Conservation (phyloP, 2,113 vertebrate genomes). For the Halichoeres trimaculatus region DNA sequence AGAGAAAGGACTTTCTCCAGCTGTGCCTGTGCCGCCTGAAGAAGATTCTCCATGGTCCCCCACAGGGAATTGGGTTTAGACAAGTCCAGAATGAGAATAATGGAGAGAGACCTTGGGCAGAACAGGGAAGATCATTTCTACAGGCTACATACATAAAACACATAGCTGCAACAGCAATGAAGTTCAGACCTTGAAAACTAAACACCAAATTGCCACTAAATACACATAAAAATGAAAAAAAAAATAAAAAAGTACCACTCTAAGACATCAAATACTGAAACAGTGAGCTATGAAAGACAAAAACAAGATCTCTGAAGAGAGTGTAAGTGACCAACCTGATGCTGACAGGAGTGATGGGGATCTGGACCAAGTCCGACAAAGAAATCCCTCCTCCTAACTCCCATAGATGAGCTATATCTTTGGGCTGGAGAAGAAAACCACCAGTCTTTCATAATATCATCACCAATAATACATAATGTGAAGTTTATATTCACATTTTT, state of each 20-base stretch:
- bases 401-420: constrained; percentile 95
- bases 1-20: constrained; percentile 84
- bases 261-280: background rate
- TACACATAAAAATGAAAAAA: background rate
- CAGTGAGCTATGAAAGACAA: background rate
- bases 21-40: constrained; percentile 85
- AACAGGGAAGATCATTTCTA: background rate
- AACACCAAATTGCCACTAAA: too few relatives aligned
- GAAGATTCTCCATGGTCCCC: constrained; percentile 90
- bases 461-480: background rate
- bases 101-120: constrained; percentile 85
- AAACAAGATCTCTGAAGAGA: background rate
- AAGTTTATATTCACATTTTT: too few relatives aligned
- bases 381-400: constrained; percentile 95
- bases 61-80: constrained; percentile 92
- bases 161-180: too few relatives aligned
- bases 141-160: background rate
- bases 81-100: constrained; percentile 92
- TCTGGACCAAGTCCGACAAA: constrained; percentile 89
- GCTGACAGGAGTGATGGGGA: constrained; percentile 87
- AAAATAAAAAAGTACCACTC: too few relatives aligned
- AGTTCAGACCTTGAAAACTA: too few relatives aligned
- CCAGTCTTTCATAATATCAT: background rate
- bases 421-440: constrained; percentile 84
- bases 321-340: constrained; percentile 80